Percentiles rank a stretch among this genome's conserved stretches.
phyloP scores from a whole-genome alignment of 2,888 invertebrate genomes.

The Drosophila anomalata region DNA sequence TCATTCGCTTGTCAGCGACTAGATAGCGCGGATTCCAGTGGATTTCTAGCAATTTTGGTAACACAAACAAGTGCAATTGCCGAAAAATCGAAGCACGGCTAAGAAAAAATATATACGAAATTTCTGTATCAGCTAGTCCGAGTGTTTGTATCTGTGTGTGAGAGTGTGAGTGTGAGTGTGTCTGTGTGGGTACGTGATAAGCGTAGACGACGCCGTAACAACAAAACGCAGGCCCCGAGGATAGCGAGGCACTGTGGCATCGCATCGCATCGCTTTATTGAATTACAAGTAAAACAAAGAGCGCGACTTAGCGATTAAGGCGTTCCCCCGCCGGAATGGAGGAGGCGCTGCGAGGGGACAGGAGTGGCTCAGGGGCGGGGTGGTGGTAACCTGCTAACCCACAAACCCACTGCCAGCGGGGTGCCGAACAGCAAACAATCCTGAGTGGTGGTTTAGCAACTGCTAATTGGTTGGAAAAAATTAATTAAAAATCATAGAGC shows the following conservation, averaged over 20 bases:
- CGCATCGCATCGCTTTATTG: constrained; percentile 57
- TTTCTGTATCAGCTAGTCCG: constrained; percentile 75
- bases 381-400: constrained; percentile 54
- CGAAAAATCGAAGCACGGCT: constrained; percentile 76
- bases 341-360: not conserved
- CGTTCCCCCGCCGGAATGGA: constrained; percentile 20
- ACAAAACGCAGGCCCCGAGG: constrained; percentile 59
- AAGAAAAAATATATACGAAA: constrained; percentile 55
- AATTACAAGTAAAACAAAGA: constrained; percentile 68
- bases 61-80: constrained; percentile 34
- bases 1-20: constrained; percentile 7
- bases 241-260: constrained; percentile 22
- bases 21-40: constrained; percentile 3
- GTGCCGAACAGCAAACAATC: constrained; percentile 13
- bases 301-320: constrained; percentile 57
- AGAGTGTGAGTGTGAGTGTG: constrained; percentile 30
- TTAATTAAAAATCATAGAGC: constrained; percentile 37
- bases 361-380: not conserved
- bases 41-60: constrained; percentile 22
- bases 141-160: constrained; percentile 39
- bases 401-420: constrained; percentile 52
- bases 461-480: constrained; percentile 46
- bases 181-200: constrained; percentile 62
- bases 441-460: constrained; percentile 26
- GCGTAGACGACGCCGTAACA: constrained; percentile 68